Base-by-base conservation (phyloP, 2,113 vertebrate genomes). In the Vanacampus margaritifer region DNA sequence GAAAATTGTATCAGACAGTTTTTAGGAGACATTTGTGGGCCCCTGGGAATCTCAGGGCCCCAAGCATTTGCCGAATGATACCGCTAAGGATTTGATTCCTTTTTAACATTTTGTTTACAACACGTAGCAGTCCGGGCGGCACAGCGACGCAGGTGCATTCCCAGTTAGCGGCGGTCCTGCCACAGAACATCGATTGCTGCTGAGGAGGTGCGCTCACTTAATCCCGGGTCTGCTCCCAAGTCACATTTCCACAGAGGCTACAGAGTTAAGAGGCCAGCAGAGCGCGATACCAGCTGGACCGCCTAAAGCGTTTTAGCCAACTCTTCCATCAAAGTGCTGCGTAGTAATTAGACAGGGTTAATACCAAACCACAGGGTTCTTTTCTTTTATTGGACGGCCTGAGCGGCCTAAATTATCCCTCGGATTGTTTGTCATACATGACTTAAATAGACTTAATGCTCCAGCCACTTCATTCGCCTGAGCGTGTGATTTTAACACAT, bases 321-420 rank as follows among this genome's bases (percentile, higher is more conserved):
- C 72, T 76, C 80, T 74, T 87, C 79, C 78, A 80, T 85, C 85
- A 85, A 71, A 77, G 39, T 24, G 62, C 3, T 4, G 58, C 36
- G 71, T 69, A 67, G 60, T 84, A 83, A 90, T 85, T 80, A 81
- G 83, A 84, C 84, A 72, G 75, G 79, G 81, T 81, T 80, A 84
- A 76, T 26, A 50, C 74, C 72, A 61, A 76, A 59, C 69, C 83
- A 78, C 81, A 68, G 76, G 32, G 84, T 82, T 74, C 57, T 70
- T 78, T 41, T 76, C 79, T 69, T 75, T 79, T 80, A 79, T n/a
- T 43, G 68, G 69, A 72, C 11, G 63, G 66, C 39, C 72, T 78
- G 71, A 81, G 13, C 12, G 39, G 11, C 9, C 73, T 69, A 39
- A 68, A 10, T 46, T 45, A 41, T 64, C 50, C 28, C 65, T 61